Base-by-base conservation (phyloP, 2,888 invertebrate genomes). In the Oithona nana region DNA sequence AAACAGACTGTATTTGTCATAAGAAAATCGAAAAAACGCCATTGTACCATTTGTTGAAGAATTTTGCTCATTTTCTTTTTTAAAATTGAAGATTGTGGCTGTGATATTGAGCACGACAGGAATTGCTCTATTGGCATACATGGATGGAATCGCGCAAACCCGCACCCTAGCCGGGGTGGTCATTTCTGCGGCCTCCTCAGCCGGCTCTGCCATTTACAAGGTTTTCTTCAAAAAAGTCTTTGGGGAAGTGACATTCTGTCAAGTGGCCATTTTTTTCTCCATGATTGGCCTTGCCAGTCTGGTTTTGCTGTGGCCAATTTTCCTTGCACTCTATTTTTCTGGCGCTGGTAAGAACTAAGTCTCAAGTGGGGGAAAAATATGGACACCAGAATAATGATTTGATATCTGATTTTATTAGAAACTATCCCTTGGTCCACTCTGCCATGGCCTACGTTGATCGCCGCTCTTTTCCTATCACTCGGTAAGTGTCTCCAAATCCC, bases 121-220 rank as follows among this genome's bases (percentile, higher is more conserved):
- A 48, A 88, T 92, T 67, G 92, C 93, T 1, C 77, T 93, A 63
- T 77, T 93, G 67, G 92, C 92, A 28, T 93, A 94, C 71, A 92
- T 93, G 88, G 92, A 93, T 71, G 92, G 92, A 58, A 89, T 90
- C 68, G 88, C 87, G 11, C 85, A 85, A 65, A 88, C 86, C 73
- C 84, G 87, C 6, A 90, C 90, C 0, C 78, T 92, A 55, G 89
- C 88, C 6, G 89, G 93, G 3, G 88, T 94, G 1, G 86, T 94
- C 31, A 76, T 92, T 57, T 88, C 93, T 39, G 85, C 89, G 4
- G 83, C 88, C 28, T 88, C 93, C 24, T 88, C 89, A 31, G 88
- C 90, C 28, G 88, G 88, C 56, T 89, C 90, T 67, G 93, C 93
- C 62, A 88, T 93, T 66, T 94, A 93, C 73, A 88, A 93, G 88